Base-by-base conservation (phyloP, 2,888 invertebrate genomes). In the Eulithis prunata region DNA sequence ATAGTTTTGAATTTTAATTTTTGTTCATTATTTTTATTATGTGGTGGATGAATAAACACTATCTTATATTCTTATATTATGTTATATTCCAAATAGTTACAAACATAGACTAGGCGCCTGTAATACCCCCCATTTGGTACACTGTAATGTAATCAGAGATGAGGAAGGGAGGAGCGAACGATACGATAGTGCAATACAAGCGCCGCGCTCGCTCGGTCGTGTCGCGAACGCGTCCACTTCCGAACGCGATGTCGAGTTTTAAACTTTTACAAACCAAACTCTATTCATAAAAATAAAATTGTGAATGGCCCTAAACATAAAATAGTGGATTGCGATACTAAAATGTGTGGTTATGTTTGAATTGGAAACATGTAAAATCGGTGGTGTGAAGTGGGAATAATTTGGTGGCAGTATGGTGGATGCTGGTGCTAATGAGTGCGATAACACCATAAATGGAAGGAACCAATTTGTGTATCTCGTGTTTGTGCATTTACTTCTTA, bases 381-480 rank as follows among this genome's bases (percentile, higher is more conserved):
- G 52, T 85, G 87, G 85, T 86, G 88, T 87, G 84, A 84, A 87
- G 85, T 84, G 79, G 78, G 84, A 81, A 86, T 85, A 83, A 88
- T 85, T 86, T 79, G 78, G 91, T 88, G 91, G 88, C 92, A 93
- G 92, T 86, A 93, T 93, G 92, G 91, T 93, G 89, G 87, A 89
- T 91, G 88, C 85, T 85, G 89, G 91, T 92, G 90, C 87, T 87
- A 91, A 89, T 87, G 89, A 90, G 87, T 91, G 91, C 86, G 87
- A 91, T 89, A 89, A 88, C 87, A 90, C 87, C 86, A 82, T 89
- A 84, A 89, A 90, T 88, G 92, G 92, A 82, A 91, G 86, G 88
- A 91, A 88, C 88, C 92, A 91, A 90, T 91, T 93, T 86, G 89
- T 92, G 84, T 89, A 86, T 86, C 86, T 93, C 75, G 88, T 92